A percentile compares a stretch with the other conserved stretches of the same genome.
Evolutionary conservation across 2,113 vertebrate species (phyloP).

Genomic region (Gallinago undulata): DNA sequence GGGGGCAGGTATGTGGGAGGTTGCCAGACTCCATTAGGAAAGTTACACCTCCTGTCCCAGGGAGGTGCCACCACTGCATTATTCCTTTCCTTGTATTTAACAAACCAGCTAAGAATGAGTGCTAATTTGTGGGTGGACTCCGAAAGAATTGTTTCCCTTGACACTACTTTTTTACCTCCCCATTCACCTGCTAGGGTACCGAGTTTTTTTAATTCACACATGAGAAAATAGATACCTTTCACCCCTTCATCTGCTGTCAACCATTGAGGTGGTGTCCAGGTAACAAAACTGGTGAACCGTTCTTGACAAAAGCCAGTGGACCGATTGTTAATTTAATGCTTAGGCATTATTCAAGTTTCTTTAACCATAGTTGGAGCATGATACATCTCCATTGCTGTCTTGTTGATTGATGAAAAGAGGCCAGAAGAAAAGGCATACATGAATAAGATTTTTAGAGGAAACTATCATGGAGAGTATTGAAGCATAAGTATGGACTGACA

Average conservation of each 20-base stretch:
- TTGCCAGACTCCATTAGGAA: background rate
- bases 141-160: background rate
- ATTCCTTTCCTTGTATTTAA: background rate
- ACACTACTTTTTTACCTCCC: background rate
- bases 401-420: background rate
- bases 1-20: background rate
- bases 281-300: background rate
- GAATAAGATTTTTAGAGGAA: background rate
- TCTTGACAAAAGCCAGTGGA: background rate
- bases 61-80: no score
- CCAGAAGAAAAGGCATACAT: background rate
- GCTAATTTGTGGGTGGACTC: no score
- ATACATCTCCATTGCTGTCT: background rate
- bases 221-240: background rate
- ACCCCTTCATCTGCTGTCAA: background rate
- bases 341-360: background rate
- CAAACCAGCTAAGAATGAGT: background rate
- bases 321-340: background rate
- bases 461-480: background rate
- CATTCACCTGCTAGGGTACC: rapidly evolving
- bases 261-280: background rate
- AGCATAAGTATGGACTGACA: background rate
- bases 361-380: background rate
- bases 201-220: background rate
- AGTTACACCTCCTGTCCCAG: background rate